These are phyloP conservation scores for Spongia lamella DNA, from an alignment of 37 sponge, comb jelly and placozoan genomes.

Conservation along the genomic window DNA sequence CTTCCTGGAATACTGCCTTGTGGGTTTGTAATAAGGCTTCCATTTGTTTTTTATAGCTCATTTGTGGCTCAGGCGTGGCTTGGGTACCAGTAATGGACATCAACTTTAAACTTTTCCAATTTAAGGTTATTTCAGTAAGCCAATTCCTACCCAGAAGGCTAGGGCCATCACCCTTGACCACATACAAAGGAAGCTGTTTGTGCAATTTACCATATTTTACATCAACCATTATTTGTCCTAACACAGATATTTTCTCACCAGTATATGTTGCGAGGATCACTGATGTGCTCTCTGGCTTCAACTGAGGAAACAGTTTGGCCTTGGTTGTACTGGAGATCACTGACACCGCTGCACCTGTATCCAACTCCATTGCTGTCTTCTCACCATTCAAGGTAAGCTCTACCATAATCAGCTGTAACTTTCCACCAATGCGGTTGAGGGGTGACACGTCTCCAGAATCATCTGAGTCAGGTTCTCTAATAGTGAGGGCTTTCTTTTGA, in stretches of 20 bases:
- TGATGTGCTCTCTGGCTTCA: neutral
- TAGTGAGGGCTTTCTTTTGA: no score
- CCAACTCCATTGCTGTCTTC: conserved; percentile 10
- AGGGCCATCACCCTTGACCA: conserved; percentile 17
- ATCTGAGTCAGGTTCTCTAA: no score
- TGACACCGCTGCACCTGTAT: conserved; percentile 22
- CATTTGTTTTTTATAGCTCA: no score
- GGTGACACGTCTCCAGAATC: no score
- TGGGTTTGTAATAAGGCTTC: no score
- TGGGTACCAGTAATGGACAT: no score
- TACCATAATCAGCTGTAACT: neutral
- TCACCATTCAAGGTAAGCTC: neutral
- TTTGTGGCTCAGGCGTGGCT: no score
- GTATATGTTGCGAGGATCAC: conserved; percentile 15
- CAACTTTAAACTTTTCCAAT: conserved; percentile 17
- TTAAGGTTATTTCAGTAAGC: neutral
- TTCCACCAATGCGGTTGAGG: no score
- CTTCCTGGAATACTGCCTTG: no score
- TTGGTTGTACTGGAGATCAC: conserved; percentile 6
- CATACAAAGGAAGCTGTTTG: neutral
- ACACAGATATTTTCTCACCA: neutral
- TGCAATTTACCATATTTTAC: neutral
- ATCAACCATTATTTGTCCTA: neutral
- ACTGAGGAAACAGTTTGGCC: no score
- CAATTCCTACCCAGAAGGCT: conserved; percentile 17